Evolutionary conservation across 2,888 invertebrate genomes (phyloP), one percentile per base, ranked within the genome.

Genomic region (Drosophila robusta): DNA sequence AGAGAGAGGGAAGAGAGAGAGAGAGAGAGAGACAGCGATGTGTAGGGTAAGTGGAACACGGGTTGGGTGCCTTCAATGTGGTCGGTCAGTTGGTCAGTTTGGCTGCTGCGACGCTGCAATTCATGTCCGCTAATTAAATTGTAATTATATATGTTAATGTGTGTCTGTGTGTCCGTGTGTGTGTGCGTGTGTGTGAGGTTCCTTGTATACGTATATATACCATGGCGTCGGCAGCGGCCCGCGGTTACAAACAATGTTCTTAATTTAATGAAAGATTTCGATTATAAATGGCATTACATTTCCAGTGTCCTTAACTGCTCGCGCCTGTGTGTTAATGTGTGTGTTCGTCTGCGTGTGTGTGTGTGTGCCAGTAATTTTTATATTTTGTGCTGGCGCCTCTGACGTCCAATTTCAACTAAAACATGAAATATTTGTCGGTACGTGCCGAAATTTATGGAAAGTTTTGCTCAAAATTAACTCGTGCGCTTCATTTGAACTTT

Each of bases 211-310:
- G 45, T 51, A 38, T 62, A 51, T 39, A 14, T 41, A 47, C 45
- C 57, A 49, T 64, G 67, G 57, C 50, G 60, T 38, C 49, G 34
- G 51, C 62, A 75, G 34, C 38, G 60, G 52, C 61, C 62, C 62
- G 52, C 74, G 55, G 68, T 71, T 77, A 58, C 75, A 85, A 77
- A 77, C 82, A 85, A 60, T 79, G 78, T 78, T 78, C 83, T 86
- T 83, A 86, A 83, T 86, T 86, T 86, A 86, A 86, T 84, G 78
- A 86, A 84, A 86, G 83, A 84, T 83, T 84, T 83, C 83, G 86
- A 83, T 86, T 78, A 80, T 86, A 80, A 75, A 85, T 82, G 78
- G 74, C 67, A 75, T 78, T 82, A 74, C 71, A 84, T 83, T 80
- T 75, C 49, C 83, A 75, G 61, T 47, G 54, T 54, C 52, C 56